phyloP scores from a whole-genome alignment of 2,888 invertebrate species.

The Theristus sp. region DNA sequence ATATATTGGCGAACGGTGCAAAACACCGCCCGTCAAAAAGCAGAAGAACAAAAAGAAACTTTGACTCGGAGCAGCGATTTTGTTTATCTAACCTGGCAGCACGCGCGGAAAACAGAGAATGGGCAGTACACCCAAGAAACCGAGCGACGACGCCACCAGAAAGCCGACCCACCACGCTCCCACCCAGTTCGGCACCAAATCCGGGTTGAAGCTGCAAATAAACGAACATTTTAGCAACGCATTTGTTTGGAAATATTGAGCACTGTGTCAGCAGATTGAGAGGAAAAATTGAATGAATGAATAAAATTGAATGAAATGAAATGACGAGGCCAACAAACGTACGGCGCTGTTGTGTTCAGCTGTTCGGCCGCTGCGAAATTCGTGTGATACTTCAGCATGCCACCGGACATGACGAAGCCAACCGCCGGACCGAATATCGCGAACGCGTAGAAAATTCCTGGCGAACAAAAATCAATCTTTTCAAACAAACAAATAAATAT shows the following conservation, averaged over 20 bases:
- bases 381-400: slow-evolving; percentile 46
- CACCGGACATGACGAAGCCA: slow-evolving; percentile 62
- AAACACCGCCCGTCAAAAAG: no score
- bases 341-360: no score
- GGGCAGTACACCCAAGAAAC: slow-evolving; percentile 50
- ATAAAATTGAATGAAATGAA: not conserved
- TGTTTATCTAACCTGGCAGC: slow-evolving; percentile 45
- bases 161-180: slow-evolving; percentile 75
- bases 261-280: no score
- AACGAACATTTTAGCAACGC: no score
- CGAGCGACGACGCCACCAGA: slow-evolving; percentile 38
- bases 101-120: slow-evolving; percentile 52
- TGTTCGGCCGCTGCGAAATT: no score
- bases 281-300: not conserved
- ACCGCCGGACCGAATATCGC: slow-evolving; percentile 64
- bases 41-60: no score
- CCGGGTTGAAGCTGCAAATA: slow-evolving; percentile 9
- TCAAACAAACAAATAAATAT: no score
- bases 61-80: no score
- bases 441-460: slow-evolving; percentile 54
- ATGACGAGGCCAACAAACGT: not conserved
- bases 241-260: no score
- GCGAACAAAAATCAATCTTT: not conserved
- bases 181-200: slow-evolving; percentile 43
- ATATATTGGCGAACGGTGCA: no score